Evolutionary conservation across 2,797 vertebrate genomes (phyloP).

Genomic region (Nannoperca obscura): DNA sequence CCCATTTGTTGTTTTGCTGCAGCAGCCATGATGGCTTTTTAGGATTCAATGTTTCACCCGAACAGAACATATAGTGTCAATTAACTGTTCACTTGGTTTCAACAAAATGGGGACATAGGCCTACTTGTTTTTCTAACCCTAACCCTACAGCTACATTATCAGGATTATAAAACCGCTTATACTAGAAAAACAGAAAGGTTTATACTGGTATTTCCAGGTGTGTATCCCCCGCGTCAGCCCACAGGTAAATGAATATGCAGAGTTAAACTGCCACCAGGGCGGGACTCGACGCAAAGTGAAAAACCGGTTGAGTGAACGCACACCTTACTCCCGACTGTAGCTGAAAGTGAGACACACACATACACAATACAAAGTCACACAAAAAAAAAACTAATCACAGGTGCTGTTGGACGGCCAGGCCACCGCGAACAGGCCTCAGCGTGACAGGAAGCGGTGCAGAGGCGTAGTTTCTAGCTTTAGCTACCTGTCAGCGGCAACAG

Average conservation of each 20-base stretch:
- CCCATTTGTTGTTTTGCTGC: neutral
- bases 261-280: conserved; percentile 31
- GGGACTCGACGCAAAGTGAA: conserved; percentile 52
- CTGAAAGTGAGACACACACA: neutral
- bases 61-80: neutral
- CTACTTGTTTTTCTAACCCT: conserved; percentile 12
- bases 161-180: neutral
- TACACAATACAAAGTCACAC: neutral
- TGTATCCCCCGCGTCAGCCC: neutral
- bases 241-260: conserved; percentile 54
- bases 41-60: neutral
- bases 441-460: conserved; percentile 1
- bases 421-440: neutral
- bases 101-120: neutral
- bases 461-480: conserved; percentile 26
- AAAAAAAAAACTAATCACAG: neutral
- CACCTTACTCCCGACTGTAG: conserved; percentile 45
- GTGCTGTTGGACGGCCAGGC: rapidly evolving
- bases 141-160: neutral
- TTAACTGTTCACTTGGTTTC: neutral
- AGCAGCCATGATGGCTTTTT: neutral
- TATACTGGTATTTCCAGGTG: neutral
- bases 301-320: conserved; percentile 19
- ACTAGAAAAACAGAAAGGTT: neutral
- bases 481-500: conserved; percentile 65